Evolutionary conservation across 2,113 vertebrate genomes (phyloP), one percentile per base, ranked within the genome.

Genomic region (Gallinago paraguaiae): DNA sequence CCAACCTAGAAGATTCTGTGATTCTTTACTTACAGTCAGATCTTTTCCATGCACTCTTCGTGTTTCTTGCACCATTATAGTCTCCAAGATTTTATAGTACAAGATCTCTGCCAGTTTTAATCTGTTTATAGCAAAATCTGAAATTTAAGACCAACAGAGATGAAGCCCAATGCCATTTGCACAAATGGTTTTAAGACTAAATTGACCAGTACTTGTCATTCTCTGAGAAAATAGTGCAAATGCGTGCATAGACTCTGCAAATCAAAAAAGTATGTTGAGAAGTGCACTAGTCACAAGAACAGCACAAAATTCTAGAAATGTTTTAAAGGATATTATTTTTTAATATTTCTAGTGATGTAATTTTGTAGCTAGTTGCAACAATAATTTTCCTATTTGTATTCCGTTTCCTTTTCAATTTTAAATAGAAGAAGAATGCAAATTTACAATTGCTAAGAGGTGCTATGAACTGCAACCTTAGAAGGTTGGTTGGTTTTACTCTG

Each of bases 51-150:
- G 98, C 43, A 99, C 98, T 63, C 99, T 98, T 90, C 98, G 98
- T 72, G 97, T 99, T 97, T 99, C 99, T 96, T 99, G 99, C 46
- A 97, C 94, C 97, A 99, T 98, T 94, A 99, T 96, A 56, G 98
- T 99, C 96, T 99, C 99, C 97, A 99, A 96, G 92, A 99, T 98
- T 97, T 99, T 99, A 97, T 99, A 99, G 97, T 99, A 99, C 16
- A 99, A 98, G 96, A 99, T 99, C 96, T 99, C 99, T 15, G 99
- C 99, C 95, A 99, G 97, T 92, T 99, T 99, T 96, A 99, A 93
- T 63, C 99, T 98, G 92, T 99, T 99, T 90, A 99, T 97, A 82
- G 99, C 99, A 98, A 99, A 99, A 96, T 99, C 99, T 99, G 95
- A 23, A 96, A 90, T 79, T 61, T 74, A 96, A 97, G 96, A 51